Evolutionary conservation across 2,888 invertebrate genomes (phyloP).

Genomic region (Drosophila sordidapex): DNA sequence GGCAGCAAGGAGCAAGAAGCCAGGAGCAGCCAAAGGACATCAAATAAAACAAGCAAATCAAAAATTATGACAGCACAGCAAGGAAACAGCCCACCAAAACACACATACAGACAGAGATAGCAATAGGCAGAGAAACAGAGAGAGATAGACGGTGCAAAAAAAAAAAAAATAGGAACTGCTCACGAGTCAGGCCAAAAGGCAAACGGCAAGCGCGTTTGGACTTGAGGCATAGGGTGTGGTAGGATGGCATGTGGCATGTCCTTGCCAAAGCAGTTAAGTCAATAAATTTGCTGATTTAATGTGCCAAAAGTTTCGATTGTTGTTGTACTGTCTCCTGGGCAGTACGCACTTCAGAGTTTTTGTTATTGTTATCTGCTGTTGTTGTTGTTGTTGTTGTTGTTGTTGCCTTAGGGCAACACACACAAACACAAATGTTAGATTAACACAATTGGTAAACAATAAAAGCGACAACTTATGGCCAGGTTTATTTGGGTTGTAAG

Average conservation of each 20-base stretch:
- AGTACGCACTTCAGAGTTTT: slow-evolving; percentile 44
- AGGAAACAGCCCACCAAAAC: slow-evolving; percentile 54
- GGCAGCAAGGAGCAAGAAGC: slow-evolving; percentile 25
- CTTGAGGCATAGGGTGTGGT: slow-evolving; percentile 39
- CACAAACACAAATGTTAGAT: slow-evolving; percentile 68
- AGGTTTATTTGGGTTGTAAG: slow-evolving; percentile 60
- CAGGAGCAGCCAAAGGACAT: slow-evolving; percentile 72
- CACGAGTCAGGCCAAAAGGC: slow-evolving; percentile 62
- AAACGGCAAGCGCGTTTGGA: slow-evolving; percentile 46
- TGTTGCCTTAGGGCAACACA: slow-evolving; percentile 29
- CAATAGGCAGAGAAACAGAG: not conserved
- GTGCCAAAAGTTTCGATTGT: slow-evolving; percentile 81
- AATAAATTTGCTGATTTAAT: slow-evolving; percentile 82
- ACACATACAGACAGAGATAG: slow-evolving; percentile 2
- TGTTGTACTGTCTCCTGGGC: slow-evolving; percentile 49
- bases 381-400: slow-evolving; percentile 15
- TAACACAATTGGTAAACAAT: slow-evolving; percentile 81
- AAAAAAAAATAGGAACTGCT: slow-evolving; percentile 18
- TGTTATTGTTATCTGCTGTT: slow-evolving; percentile 37
- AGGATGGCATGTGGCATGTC: slow-evolving; percentile 55
- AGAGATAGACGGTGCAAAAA: slow-evolving; percentile 20
- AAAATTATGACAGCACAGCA: slow-evolving; percentile 81
- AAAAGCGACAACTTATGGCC: slow-evolving; percentile 63
- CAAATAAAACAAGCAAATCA: slow-evolving; percentile 82
- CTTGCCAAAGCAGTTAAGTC: slow-evolving; percentile 76